Evolutionary conservation across 2,888 invertebrate genomes (phyloP).

Genomic region (Erynnis tages): DNA sequence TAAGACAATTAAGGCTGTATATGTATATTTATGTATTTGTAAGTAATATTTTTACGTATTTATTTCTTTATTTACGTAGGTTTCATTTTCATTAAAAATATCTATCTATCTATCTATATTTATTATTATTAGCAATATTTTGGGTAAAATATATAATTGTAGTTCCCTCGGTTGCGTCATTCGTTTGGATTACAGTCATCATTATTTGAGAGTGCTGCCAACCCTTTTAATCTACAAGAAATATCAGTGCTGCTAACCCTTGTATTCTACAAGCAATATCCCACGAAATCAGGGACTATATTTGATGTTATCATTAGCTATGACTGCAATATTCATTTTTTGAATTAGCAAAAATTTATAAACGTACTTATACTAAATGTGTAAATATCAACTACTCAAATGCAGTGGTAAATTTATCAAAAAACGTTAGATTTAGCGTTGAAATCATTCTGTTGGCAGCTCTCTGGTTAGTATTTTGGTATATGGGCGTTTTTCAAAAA

Average conservation of each 20-base stretch:
- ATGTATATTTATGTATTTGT: slow-evolving; percentile 13
- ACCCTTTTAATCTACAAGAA: no score
- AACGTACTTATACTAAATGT: slow-evolving; percentile 15
- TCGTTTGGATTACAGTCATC: slow-evolving; percentile 11
- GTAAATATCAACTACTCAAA: slow-evolving; percentile 19
- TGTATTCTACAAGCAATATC: slow-evolving; percentile 1
- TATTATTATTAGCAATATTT: no score
- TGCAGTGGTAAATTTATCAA: slow-evolving; percentile 19
- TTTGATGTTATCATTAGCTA: slow-evolving; percentile 19
- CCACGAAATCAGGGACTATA: slow-evolving; percentile 13
- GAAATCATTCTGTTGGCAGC: slow-evolving; percentile 20
- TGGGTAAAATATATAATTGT: slow-evolving; percentile 20
- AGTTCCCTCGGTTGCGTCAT: slow-evolving; percentile 10
- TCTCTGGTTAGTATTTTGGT: slow-evolving; percentile 19
- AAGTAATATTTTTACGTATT: slow-evolving; percentile 18
- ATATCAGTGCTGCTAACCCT: not conserved
- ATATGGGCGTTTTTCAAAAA: slow-evolving; percentile 3
- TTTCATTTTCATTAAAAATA: slow-evolving; percentile 9
- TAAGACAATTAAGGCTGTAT: slow-evolving; percentile 17
- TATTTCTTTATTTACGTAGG: slow-evolving; percentile 18
- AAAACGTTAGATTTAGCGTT: slow-evolving; percentile 18
- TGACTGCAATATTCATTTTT: slow-evolving; percentile 16
- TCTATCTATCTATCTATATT: not conserved
- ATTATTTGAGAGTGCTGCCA: slow-evolving; percentile 2
- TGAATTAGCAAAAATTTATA: slow-evolving; percentile 15